Percentiles rank a stretch among this genome's conserved stretches.
Evolutionary conservation across 2,113 vertebrate genomes (phyloP).

Genomic region (Gasterosteus aculeatus): DNA sequence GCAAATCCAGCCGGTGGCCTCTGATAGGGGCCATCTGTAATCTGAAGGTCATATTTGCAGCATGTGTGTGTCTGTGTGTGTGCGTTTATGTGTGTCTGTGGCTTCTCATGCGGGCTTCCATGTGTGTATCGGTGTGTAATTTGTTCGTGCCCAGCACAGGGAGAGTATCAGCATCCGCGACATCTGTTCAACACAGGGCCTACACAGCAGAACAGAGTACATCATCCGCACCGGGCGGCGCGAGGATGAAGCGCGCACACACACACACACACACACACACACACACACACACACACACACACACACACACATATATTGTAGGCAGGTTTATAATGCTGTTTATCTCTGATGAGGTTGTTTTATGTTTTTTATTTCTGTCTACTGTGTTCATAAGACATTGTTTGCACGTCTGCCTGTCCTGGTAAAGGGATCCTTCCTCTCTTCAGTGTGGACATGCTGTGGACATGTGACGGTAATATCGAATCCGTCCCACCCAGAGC

Average conservation of each 20-base stretch:
- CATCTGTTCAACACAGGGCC: conserved; percentile 78
- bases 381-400: background rate
- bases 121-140: conserved; percentile 51
- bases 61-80: conserved; percentile 11
- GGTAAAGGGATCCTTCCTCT: background rate
- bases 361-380: background rate
- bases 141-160: conserved; percentile 70
- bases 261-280: conserved; percentile 23
- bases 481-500: conserved; percentile 21
- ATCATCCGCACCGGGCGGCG: conserved; percentile 55
- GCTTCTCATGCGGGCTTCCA: background rate
- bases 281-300: background rate
- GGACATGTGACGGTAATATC: background rate
- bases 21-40: conserved; percentile 78
- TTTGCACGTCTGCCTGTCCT: background rate
- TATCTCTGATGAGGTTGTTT: background rate
- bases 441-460: background rate
- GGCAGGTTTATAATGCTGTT: background rate
- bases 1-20: conserved; percentile 70
- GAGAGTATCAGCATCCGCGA: conserved; percentile 70
- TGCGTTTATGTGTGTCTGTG: conserved; percentile 19
- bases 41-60: conserved; percentile 73
- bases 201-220: conserved; percentile 59
- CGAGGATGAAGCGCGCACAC: conserved; percentile 34
- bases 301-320: background rate